Base-by-base conservation (phyloP, 2,113 vertebrate genomes). In the Tautogolabrus adspersus region DNA sequence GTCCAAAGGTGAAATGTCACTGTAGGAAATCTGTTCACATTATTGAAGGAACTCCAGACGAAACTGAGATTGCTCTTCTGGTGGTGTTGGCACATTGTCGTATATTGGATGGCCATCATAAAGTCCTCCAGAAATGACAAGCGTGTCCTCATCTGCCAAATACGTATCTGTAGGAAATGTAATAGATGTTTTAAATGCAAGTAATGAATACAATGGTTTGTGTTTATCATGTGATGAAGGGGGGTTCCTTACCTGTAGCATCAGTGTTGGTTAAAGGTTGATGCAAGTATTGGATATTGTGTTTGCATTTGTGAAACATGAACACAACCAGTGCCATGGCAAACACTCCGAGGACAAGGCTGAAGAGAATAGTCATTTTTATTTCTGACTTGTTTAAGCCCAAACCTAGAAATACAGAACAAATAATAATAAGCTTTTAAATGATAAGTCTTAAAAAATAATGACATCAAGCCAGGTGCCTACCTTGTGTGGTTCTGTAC, bases 101-200 rank as follows among this genome's bases (percentile, higher is more conserved):
- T 87, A 83, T 66, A 91, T 86, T 1, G 81, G 77, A 82, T 93
- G 87, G 63, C 81, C 92, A 59, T 95, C 91, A 54, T 95, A 93
- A 57, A 95, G 92, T 72, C 92, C 94, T 86, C 93, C 91, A 72
- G 95, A 94, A 86, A 95, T 92, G 1, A 93, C 75, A 1, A 95
- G 88, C 0, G 91, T 94, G 81, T 94, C 93, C 19, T 93, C 88
- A 51, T 90, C 84, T 51, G 82, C 64, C 23, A 49, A 61, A 52
- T 91, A 93, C n/a, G 71, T 76, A 82, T 90, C 86, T 89, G 76
- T 89, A 90, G 77, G 73, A 70, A 72, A 73, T 66, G 0, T 23
- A 78, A 65, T 11, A 55, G n/a, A 9, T 40, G 38, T 83, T 56
- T 69, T 51, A 65, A 59, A 16, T 57, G 18, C 4, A 19, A 10